Conservation (phyloP, 2,888 invertebrate species). For the Geotrupes spiniger region DNA sequence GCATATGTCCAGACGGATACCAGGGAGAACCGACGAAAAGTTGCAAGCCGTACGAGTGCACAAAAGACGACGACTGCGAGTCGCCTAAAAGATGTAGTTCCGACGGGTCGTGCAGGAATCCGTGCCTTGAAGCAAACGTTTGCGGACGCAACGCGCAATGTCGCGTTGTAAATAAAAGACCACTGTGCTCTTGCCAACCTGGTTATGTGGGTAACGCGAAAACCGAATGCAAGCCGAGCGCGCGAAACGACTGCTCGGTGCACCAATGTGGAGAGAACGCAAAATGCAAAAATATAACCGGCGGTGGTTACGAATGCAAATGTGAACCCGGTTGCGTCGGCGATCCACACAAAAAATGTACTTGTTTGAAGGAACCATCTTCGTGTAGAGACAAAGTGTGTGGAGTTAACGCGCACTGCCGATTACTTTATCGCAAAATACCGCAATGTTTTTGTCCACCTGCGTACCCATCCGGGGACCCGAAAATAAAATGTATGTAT, state of each 20-base stretch:
- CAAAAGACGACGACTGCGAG: constrained; percentile 73
- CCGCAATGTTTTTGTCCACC: constrained; percentile 83
- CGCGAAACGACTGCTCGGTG: constrained; percentile 69
- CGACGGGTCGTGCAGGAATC: constrained; percentile 74
- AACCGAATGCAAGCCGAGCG: constrained; percentile 66
- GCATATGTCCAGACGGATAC: constrained; percentile 83
- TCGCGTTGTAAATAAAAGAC: constrained; percentile 69
- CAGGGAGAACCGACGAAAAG: constrained; percentile 76
- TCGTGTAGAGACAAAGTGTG: constrained; percentile 78
- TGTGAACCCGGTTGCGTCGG: constrained; percentile 79
- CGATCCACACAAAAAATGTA: constrained; percentile 76
- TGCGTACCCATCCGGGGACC: constrained; percentile 79
- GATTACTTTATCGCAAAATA: constrained; percentile 62
- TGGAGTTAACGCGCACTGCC: constrained; percentile 79
- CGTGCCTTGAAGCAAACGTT: constrained; percentile 70
- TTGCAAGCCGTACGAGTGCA: constrained; percentile 76
- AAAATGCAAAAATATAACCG: constrained; percentile 68
- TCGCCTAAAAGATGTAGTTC: constrained; percentile 70
- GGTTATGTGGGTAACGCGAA: constrained; percentile 71
- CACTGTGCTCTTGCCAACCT: constrained; percentile 75
- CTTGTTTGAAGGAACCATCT: constrained; percentile 68
- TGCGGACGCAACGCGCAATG: constrained; percentile 87
- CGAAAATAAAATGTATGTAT: constrained; percentile 79
- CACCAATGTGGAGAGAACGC: constrained; percentile 85
- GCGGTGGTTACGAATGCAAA: constrained; percentile 74